Conservation (phyloP, 2,797 vertebrate genomes). For the Luscinia luscinia region DNA sequence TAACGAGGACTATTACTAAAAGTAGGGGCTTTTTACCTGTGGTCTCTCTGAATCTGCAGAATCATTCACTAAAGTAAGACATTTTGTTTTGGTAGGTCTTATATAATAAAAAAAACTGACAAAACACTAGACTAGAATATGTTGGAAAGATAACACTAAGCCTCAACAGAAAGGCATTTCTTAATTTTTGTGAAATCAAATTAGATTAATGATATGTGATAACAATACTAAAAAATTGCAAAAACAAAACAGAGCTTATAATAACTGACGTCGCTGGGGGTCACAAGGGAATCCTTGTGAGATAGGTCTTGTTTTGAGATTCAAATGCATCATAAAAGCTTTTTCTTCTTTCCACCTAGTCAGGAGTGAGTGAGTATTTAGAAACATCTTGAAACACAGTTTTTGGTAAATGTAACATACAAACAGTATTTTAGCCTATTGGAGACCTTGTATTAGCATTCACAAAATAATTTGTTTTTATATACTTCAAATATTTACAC, state of each 20-base stretch:
- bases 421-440: not conserved
- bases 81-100: not conserved
- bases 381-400: not conserved
- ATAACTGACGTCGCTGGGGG: not conserved
- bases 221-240: not conserved
- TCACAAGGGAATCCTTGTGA: not conserved
- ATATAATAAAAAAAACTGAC: not conserved
- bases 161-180: not conserved
- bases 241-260: not conserved
- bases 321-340: conserved; percentile 14
- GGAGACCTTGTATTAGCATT: not conserved
- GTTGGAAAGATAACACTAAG: not conserved
- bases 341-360: not conserved
- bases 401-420: not conserved
- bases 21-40: not conserved
- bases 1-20: not conserved
- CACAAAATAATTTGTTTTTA: not conserved
- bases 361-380: not conserved
- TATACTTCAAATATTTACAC: not conserved
- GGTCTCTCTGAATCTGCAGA: not conserved
- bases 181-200: not conserved
- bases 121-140: not conserved
- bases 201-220: not conserved
- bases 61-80: not conserved
- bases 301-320: conserved; percentile 8